phyloP scores from a whole-genome alignment of 2,888 invertebrate species.

The Muscina levida region DNA sequence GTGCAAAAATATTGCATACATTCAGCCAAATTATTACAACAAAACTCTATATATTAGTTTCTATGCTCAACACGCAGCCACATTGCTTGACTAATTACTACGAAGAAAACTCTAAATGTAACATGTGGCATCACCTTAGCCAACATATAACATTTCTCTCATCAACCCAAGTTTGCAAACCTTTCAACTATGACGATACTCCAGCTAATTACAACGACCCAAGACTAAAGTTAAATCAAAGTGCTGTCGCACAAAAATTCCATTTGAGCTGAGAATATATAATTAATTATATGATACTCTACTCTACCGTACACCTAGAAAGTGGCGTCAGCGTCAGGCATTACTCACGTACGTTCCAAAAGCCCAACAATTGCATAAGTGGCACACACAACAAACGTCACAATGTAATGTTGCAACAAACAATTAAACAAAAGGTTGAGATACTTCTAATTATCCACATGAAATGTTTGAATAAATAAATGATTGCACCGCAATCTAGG shows the following conservation, averaged over 20 bases:
- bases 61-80: too few species aligned
- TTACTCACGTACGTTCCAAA: background rate
- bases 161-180: too few species aligned
- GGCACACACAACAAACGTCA: background rate
- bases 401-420: slow-evolving; percentile 52
- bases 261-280: slow-evolving; percentile 32
- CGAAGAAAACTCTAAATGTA: too few species aligned
- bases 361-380: slow-evolving; percentile 22
- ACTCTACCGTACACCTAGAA: too few species aligned
- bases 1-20: too few species aligned
- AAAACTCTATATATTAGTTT: too few species aligned
- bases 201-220: too few species aligned
- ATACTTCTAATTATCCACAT: slow-evolving; percentile 55
- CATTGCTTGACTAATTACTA: too few species aligned
- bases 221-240: background rate
- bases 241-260: slow-evolving; percentile 56
- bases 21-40: too few species aligned
- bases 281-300: slow-evolving; percentile 59
- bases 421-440: slow-evolving; percentile 44
- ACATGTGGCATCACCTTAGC: too few species aligned
- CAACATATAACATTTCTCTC: too few species aligned
- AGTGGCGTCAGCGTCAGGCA: background rate
- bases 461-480: slow-evolving; percentile 41
- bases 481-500: background rate
- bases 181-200: too few species aligned